Evolutionary conservation across 2,888 invertebrate species (phyloP), one percentile per base, ranked within the genome.

Genomic region (Eristalis pertinax): DNA sequence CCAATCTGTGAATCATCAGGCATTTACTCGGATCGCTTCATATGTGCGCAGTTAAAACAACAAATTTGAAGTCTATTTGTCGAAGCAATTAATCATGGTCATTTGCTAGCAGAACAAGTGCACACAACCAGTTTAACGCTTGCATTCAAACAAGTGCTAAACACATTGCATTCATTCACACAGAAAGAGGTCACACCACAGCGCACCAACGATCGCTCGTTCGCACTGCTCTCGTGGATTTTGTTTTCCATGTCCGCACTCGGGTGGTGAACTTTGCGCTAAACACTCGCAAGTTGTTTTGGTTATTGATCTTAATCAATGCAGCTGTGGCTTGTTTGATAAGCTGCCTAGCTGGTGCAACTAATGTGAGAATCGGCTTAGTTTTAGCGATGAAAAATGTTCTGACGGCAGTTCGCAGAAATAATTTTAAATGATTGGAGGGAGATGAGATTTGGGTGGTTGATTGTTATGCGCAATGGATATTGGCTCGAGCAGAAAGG

Each of bases 101-200:
- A n/a, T 58, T 56, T 56, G 32, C 24, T 24, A 67, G 26, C 38
- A n/a, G n/a, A 24, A 60, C 60, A 26, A 26, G 13, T 60, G 26
- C 26, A 60, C 24, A 29, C 60, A 69, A 69, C 69, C 69, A 69
- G 69, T 69, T 69, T 69, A 69, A 22, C 32, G 32, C 56, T 29
- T 29, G 10, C 26, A 60, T 60, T 60, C 26, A 60, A 29, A 60
- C 26, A 60, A 60, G 60, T 60, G 60, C 60, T 60, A 24, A 60
- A 60, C 60, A 60, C 43, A 43, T 15, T 68, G n/a, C 50, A 19
- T 68, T 50, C 50, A 68, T 68, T n/a, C n/a, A n/a, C 32, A 22
- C 29, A 32, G 26, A 24, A 68, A 50, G 22, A 19, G n/a, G 19
- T 32, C 60, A 60, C 24, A 4, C 15, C 24, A 15, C 26, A 2